phyloP scores from a whole-genome alignment of 2,797 vertebrate species.

The Nasua narica region DNA sequence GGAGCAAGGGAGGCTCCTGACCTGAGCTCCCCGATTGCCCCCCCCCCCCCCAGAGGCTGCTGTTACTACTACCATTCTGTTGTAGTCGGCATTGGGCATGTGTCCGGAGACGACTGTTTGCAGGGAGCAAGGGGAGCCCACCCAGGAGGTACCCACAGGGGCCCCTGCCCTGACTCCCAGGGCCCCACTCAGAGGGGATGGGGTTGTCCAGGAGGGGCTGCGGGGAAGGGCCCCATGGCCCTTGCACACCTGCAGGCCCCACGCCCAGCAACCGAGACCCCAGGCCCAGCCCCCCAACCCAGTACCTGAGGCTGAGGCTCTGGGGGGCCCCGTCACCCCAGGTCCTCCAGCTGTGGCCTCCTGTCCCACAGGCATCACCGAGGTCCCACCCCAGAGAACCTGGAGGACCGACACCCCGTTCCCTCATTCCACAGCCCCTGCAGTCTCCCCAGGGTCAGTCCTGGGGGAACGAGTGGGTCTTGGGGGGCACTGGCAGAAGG shows the following conservation, averaged over 20 bases:
- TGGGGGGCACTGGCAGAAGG: background rate
- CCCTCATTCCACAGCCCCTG: background rate
- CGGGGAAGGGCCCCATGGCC: no score
- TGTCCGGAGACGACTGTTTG: background rate
- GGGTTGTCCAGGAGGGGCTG: background rate
- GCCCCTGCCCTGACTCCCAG: background rate
- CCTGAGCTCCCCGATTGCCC: background rate
- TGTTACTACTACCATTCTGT: background rate
- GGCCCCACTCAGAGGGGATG: background rate
- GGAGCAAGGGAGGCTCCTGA: background rate
- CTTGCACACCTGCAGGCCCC: background rate
- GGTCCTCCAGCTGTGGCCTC: background rate
- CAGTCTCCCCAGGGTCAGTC: background rate
- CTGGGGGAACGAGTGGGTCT: background rate
- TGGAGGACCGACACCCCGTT: background rate
- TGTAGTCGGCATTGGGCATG: background rate
- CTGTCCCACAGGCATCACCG: accelerated
- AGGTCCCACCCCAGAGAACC: background rate
- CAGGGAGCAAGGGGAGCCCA: background rate
- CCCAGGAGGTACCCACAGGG: accelerated
- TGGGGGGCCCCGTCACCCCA: background rate
- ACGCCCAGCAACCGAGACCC: background rate
- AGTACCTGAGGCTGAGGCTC: background rate
- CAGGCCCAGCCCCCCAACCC: background rate
- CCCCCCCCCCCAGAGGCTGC: no score